Evolutionary conservation across 2,888 invertebrate species (phyloP).

Genomic region (Ophion ellenae): DNA sequence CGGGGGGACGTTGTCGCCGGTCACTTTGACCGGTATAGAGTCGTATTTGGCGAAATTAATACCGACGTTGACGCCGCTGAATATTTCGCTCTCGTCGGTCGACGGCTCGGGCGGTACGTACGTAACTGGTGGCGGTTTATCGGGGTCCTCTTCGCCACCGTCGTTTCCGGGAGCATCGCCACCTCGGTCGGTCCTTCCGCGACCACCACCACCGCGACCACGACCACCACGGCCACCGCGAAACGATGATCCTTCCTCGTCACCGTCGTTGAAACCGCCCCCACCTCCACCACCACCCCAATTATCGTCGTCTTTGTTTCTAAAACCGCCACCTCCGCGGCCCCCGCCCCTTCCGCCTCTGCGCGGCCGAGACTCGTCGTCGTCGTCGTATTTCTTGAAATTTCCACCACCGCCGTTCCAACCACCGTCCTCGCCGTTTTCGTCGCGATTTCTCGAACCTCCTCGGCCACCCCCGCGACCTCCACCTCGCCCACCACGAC

Average conservation of each 20-base stretch:
- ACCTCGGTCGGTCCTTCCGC: constrained; percentile 44
- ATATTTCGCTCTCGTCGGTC: constrained; percentile 89
- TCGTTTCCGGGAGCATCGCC: constrained; percentile 50
- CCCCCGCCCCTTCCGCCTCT: constrained; percentile 67
- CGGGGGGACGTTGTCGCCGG: constrained; percentile 88
- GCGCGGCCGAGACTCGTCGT: constrained; percentile 24
- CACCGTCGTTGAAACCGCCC: constrained; percentile 57
- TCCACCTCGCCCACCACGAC: constrained; percentile 57
- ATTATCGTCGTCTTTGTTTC: constrained; percentile 51
- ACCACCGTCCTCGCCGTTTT: constrained; percentile 39
- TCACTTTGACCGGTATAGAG: constrained; percentile 93
- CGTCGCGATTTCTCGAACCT: constrained; percentile 48
- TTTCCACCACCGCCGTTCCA: constrained; percentile 40
- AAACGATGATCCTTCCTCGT: constrained; percentile 14
- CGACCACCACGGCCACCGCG: constrained; percentile 52
- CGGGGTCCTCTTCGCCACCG: constrained; percentile 77
- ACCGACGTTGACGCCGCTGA: constrained; percentile 90
- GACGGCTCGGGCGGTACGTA: constrained; percentile 91
- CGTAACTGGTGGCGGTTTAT: constrained; percentile 85
- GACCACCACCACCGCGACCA: constrained; percentile 50
- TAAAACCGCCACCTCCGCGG: constrained; percentile 76
- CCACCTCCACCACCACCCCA: constrained; percentile 68
- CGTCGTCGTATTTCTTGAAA: constrained; percentile 30
- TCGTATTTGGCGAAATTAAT: constrained; percentile 95
- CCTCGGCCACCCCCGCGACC: constrained; percentile 62